Base-by-base conservation (phyloP, 2,113 vertebrate species). In the Herpetotheres cachinnans region DNA sequence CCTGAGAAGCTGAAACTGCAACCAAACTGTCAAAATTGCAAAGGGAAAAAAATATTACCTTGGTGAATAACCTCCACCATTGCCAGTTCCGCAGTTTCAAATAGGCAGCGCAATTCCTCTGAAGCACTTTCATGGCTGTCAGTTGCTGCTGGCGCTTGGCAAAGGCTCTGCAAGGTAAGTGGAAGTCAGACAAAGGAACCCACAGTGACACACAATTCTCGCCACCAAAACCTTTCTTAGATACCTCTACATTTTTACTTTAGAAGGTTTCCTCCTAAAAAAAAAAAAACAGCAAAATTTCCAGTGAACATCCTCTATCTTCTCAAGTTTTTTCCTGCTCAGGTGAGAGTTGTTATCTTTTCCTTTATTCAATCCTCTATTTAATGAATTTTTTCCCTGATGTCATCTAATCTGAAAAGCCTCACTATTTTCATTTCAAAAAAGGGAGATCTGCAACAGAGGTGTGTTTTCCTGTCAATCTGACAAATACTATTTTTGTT, bases 21-120 rank as follows among this genome's bases (percentile, higher is more conserved):
- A 59, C 24, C 10, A 30, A 66, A 72, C 21, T 42, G 24, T 30
- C 42, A 67, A 81, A 86, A 77, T 4, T 56, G 47, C 19, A 70
- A 59, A 15, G n/a, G 34, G 29, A 82, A 55, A 80, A 80, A 67
- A 89, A 11, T 4, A 58, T 62, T 96, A 99, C 99, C 99, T 99
- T 99, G 71, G 99, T 99, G 98, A 99, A 99, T 47, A 99, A 97
- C n/a, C 99, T 98, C 99, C 99, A 99, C 99, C 99, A 99, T 63
- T 99, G 99, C 99, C 99, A 99, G 98, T 99, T 99, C 46, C 99
- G 97, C 85, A 99, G 99, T 95, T 99, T 99, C 79, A 99, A 97
- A 95, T 99, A 99, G n/a, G 99, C 99, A 4, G 99, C 99, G 19
- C 99, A 99, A 98, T 99, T 99, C 87, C 99, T 99, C 98, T 99